phyloP scores from a whole-genome alignment of 1,140 invertebrate genomes.

The Dendroctonus ponderosae region DNA sequence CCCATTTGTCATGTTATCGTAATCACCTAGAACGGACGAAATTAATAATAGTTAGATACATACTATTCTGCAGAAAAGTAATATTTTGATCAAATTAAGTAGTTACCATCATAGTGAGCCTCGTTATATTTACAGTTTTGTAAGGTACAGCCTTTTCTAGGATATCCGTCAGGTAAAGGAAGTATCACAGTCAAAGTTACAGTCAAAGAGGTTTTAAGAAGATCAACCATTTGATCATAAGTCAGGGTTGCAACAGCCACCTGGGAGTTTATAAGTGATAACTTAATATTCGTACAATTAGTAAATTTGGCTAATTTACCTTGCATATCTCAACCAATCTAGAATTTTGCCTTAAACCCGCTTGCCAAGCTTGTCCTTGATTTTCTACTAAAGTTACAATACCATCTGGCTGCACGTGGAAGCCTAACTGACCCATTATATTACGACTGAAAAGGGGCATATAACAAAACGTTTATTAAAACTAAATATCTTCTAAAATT shows the following conservation, averaged over 20 bases:
- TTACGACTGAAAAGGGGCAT: constrained; percentile 60
- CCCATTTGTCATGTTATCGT: constrained; percentile 59
- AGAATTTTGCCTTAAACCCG: constrained; percentile 85
- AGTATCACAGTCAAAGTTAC: constrained; percentile 84
- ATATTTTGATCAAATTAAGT: not conserved
- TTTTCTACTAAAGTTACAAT: constrained; percentile 91
- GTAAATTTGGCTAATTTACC: constrained; percentile 47
- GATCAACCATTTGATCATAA: constrained; percentile 92
- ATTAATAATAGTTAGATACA: not conserved
- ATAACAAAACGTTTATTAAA: constrained; percentile 11
- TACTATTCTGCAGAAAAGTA: not conserved
- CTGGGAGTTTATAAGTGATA: not conserved
- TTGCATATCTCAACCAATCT: constrained; percentile 92
- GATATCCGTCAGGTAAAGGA: constrained; percentile 52
- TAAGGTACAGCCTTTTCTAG: constrained; percentile 64
- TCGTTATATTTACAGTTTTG: constrained; percentile 68
- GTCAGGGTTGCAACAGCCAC: constrained; percentile 84
- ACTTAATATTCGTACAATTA: not conserved
- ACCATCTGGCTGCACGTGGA: constrained; percentile 94
- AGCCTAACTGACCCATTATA: constrained; percentile 83
- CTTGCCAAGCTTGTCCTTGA: constrained; percentile 82
- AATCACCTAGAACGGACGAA: constrained; percentile 59
- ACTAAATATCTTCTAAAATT: not conserved
- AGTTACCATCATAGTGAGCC: constrained; percentile 55
- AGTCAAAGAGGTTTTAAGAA: constrained; percentile 84